Base-by-base conservation (phyloP, 2,888 invertebrate species). In the Calameuta pallipes region DNA sequence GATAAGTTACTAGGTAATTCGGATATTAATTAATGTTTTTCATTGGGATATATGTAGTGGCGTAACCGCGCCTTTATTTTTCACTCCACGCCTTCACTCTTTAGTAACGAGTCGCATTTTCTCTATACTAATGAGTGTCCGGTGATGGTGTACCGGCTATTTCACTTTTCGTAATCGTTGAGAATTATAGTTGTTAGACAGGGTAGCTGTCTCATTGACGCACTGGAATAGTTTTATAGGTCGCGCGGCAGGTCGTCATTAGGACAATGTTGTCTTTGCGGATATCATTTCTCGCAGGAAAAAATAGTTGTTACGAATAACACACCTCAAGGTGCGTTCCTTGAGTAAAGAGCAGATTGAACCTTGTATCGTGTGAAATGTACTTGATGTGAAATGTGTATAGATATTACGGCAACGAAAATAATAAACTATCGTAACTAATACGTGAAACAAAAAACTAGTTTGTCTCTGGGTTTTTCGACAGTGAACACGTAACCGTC, bases 91-190 rank as follows among this genome's bases (percentile, higher is more conserved):
- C 56, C 56, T 56, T 56, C 56, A 3, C 56, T 56, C 23, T 56
- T 56, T 23, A 56, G 23, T 23, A 56, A 56, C 56, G 56, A 56
- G 23, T 56, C 56, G 23, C 9, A 56, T 56, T 56, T 56, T 56
- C 56, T 56, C 56, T 56, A 56, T 56, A 56, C 56, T 56, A 56
- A 56, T 56, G 23, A 56, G 23, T 56, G 56, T 56, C 31, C 33
- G 34, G 70, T n/a, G 13, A 75, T 73, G 37, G 33, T 34, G 73
- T 68, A 73, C 73, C 34, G 69, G 35, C 15, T 76, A 76, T 73
- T 76, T 76, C 56, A 76, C 56, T 76, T 76, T 76, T 73, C 76
- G 76, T 76, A 76, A 76, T 76, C 31, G 71, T 76, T 73, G 76
- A 34, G 15, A 37, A 76, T 73, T 73, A 73, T n/a, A 33, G 76